These are phyloP conservation scores for Arctocebus calabarensis DNA, from an alignment of 2,797 vertebrate species.

Conservation along the genomic window DNA sequence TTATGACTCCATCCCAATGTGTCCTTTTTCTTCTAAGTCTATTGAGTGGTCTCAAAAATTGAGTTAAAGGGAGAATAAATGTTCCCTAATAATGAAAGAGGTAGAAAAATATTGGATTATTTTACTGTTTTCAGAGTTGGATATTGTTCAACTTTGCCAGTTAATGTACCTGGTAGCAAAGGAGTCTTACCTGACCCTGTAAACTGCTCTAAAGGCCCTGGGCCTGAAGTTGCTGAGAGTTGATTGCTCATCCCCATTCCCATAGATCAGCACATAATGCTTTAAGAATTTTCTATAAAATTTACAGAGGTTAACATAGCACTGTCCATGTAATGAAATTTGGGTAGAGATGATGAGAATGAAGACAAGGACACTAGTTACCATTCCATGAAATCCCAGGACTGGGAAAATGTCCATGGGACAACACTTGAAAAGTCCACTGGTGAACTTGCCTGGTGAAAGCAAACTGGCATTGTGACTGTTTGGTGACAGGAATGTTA, in stretches of 20 bases:
- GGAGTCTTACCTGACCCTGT: not conserved
- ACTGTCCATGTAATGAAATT: not conserved
- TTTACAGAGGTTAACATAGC: not conserved
- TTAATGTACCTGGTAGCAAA: not conserved
- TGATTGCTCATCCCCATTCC: not conserved
- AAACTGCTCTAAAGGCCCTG: not conserved
- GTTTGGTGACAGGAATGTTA: not conserved
- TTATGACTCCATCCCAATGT: too few relatives aligned
- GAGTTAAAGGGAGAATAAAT: not conserved
- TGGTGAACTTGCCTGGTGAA: not conserved
- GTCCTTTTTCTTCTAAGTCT: not conserved
- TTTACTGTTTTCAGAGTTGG: not conserved
- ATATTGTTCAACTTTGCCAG: not conserved
- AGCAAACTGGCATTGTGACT: not conserved
- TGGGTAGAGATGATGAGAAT: not conserved
- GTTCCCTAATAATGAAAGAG: not conserved
- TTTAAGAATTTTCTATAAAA: not conserved
- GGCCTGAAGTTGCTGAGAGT: not conserved
- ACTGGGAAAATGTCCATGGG: not conserved
- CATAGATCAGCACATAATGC: not conserved
- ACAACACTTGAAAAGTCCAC: not conserved
- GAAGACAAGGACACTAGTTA: not conserved
- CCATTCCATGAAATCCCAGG: rapidly evolving
- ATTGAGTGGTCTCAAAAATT: not conserved
- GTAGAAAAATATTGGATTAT: not conserved